These are phyloP conservation scores for Palythoa heliodiscus DNA, from an alignment of 92 coral and sea anemone species.

Conservation along the genomic window DNA sequence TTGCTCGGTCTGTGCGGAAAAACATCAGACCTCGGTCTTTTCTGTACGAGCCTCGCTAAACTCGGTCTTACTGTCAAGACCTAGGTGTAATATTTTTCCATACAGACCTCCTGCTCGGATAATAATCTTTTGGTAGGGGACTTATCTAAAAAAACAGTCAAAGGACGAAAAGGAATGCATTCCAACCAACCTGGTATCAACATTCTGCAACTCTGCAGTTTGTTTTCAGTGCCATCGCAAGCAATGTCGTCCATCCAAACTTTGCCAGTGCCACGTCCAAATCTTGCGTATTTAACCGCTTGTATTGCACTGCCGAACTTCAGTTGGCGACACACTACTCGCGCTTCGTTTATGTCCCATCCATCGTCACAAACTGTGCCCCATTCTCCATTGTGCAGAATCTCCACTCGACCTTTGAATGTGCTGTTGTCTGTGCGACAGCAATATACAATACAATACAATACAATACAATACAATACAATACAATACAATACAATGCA, in stretches of 20 bases:
- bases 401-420: slow-evolving; percentile 77
- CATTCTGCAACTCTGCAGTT: slow-evolving; percentile 74
- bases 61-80: too few species aligned
- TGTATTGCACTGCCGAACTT: slow-evolving; percentile 63
- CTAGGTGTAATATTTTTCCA: too few species aligned
- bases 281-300: slow-evolving; percentile 33
- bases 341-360: slow-evolving; percentile 70
- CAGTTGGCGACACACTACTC: slow-evolving; percentile 87
- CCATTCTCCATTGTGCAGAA: slow-evolving; percentile 76
- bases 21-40: too few species aligned
- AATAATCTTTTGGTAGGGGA: too few species aligned
- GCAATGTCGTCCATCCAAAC: slow-evolving; percentile 73
- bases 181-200: slow-evolving; percentile 15
- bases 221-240: slow-evolving; percentile 74
- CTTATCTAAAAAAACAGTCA: background rate
- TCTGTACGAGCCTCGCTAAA: too few species aligned
- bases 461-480: too few species aligned
- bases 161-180: background rate
- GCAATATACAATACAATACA: background rate
- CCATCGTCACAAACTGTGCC: slow-evolving; percentile 92
- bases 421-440: slow-evolving; percentile 39
- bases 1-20: too few species aligned
- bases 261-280: slow-evolving; percentile 77
- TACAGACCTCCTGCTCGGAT: too few species aligned
- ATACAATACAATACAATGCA: too few species aligned